Evolutionary conservation across 2,888 invertebrate species (phyloP).

Genomic region (Phlogophora meticulosa): DNA sequence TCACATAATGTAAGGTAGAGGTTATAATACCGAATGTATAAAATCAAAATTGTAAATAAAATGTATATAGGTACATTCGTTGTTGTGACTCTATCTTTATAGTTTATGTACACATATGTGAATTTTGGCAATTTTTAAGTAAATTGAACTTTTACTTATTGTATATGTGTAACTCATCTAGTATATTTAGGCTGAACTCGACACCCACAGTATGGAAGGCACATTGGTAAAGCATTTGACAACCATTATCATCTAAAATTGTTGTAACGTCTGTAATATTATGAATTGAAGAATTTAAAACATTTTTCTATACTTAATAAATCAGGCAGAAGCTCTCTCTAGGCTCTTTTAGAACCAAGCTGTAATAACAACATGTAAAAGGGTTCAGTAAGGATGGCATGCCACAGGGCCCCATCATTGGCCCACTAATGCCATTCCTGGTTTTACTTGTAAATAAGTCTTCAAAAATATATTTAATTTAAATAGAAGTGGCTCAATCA

Average conservation of each 20-base stretch:
- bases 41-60: conserved; percentile 43
- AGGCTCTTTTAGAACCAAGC: too few relatives aligned
- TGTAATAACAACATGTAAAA: background rate
- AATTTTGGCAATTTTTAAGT: conserved; percentile 8
- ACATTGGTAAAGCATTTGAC: conserved; percentile 5
- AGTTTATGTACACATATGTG: conserved; percentile 30
- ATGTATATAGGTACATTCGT: conserved; percentile 32
- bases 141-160: background rate
- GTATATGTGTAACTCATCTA: background rate
- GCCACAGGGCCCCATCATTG: background rate
- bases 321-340: background rate
- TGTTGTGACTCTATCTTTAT: conserved; percentile 29
- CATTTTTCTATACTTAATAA: background rate
- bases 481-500: background rate
- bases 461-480: background rate
- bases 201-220: background rate
- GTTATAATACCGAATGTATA: conserved; percentile 42
- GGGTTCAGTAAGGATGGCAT: background rate
- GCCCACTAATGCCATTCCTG: background rate
- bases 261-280: background rate
- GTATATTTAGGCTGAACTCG: background rate
- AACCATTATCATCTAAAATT: background rate
- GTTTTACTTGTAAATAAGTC: background rate
- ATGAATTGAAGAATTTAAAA: background rate
- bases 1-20: conserved; percentile 32